Evolutionary conservation across 2,888 invertebrate genomes (phyloP), one percentile per base, ranked within the genome.

Genomic region (Euphydryas editha): DNA sequence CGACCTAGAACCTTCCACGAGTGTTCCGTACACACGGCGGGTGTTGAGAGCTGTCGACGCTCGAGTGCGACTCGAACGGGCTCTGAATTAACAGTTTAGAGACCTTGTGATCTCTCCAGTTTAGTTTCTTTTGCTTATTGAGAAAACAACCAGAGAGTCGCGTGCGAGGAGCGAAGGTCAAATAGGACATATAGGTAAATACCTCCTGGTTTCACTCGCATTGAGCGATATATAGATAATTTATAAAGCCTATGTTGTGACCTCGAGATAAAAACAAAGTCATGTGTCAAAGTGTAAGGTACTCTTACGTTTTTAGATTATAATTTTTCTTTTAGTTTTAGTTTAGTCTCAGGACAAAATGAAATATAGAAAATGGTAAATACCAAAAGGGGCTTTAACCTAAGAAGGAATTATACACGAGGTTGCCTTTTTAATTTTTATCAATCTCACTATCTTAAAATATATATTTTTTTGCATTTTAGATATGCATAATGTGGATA

Each of bases 1-100:
- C 39, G 54, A 36, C 47, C 62, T 57, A 49, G 20, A 20, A 20
- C 37, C 30, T 39, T 54, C 54, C 15, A 39, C 46, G 68, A 70
- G 70, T 66, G 70, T 59, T 64, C 56, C 59, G 70, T 30, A 68
- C 61, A 68, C 66, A 68, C 57, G 62, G 17, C 36, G 62, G 47
- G 36, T 21, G 65, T 67, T 54, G 62, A 67, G 67, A 39, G 59
- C 62, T 18, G 20, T 57, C 21, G 56, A 56, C 24, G 11, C 30
- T 58, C 58, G 51, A 58, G 63, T 24, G 37, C 37, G 49, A 58
- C 37, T 51, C 39, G 51, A 63, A 64, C 51, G 42, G 49, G 46
- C 42, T 49, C 49, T 49, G 63, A 64, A 58, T 58, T 58, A 44
- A 46, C 56, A 58, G 49, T 63, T 63, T 58, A 42, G 39, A 57